A percentile compares a stretch with the other conserved stretches of the same genome.
Conservation (phyloP, 2,888 invertebrate species). For the Parnassius glacialis region DNA sequence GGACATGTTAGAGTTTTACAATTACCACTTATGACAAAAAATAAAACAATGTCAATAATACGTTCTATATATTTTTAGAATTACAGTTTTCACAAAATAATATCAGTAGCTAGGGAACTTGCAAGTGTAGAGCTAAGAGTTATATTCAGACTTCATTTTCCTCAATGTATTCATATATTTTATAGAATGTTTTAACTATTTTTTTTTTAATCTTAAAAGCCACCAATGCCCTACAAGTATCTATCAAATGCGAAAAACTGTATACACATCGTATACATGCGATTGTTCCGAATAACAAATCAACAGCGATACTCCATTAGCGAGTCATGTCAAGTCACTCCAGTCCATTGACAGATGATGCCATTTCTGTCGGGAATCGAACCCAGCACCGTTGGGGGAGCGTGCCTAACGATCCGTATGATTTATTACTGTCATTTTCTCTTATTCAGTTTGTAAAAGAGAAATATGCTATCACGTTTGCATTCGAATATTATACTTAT, state of each 20-base stretch:
- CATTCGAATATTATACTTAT: constrained; percentile 33
- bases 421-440: constrained; percentile 78
- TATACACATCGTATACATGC: constrained; percentile 37
- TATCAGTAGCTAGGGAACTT: too few species aligned
- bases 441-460: constrained; percentile 33
- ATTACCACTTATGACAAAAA: too few species aligned
- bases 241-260: constrained; percentile 28
- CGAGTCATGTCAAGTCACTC: constrained; percentile 75
- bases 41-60: too few species aligned
- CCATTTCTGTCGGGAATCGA: constrained; percentile 79
- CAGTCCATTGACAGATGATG: constrained; percentile 78
- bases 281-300: constrained; percentile 54
- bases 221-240: not conserved
- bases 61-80: too few species aligned
- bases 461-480: constrained; percentile 45
- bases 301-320: constrained; percentile 75
- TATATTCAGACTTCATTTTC: too few species aligned
- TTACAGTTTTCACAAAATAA: too few species aligned
- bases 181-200: too few species aligned
- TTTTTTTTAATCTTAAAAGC: too few species aligned
- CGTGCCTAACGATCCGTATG: constrained; percentile 78
- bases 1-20: too few species aligned
- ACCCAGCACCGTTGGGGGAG: constrained; percentile 67
- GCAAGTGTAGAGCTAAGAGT: too few species aligned
- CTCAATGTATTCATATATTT: too few species aligned